Percentiles rank a stretch among this genome's conserved stretches.
These are phyloP conservation scores for Riptortus pedestris DNA, from an alignment of 1,140 invertebrate genomes.

Conservation along the genomic window DNA sequence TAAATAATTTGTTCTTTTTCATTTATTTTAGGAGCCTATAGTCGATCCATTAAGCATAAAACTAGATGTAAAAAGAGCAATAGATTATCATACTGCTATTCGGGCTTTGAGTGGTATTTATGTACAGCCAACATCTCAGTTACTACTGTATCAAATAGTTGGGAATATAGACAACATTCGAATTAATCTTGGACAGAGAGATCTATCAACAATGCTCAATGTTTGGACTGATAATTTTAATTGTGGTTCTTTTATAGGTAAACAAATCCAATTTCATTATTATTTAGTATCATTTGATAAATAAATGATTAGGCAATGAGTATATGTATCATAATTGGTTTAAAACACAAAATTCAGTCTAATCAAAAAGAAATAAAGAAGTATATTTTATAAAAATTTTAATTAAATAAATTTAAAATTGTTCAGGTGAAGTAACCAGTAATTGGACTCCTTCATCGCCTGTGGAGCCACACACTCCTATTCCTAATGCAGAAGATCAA, in stretches of 20 bases:
- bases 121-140: constrained; percentile 32
- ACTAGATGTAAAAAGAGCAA: constrained; percentile 60
- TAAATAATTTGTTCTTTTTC: background rate
- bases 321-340: no score
- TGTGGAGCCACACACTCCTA: constrained; percentile 29
- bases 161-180: constrained; percentile 54
- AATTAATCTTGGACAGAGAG: constrained; percentile 59
- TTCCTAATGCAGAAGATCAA: constrained; percentile 41
- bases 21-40: constrained; percentile 51
- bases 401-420: background rate
- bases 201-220: constrained; percentile 53
- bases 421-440: constrained; percentile 27
- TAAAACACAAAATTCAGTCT: no score
- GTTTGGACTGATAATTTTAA: constrained; percentile 57
- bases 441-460: constrained; percentile 31
- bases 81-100: constrained; percentile 36
- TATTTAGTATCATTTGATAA: no score
- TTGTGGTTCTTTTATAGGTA: constrained; percentile 39
- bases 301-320: no score
- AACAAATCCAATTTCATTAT: no score
- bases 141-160: constrained; percentile 50
- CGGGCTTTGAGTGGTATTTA: constrained; percentile 24
- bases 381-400: background rate
- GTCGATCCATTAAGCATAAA: constrained; percentile 61
- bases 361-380: no score